A percentile compares a stretch with the other conserved stretches of the same genome.
Conservation (phyloP, 2,797 vertebrate genomes). For the Nyctibius grandis region DNA sequence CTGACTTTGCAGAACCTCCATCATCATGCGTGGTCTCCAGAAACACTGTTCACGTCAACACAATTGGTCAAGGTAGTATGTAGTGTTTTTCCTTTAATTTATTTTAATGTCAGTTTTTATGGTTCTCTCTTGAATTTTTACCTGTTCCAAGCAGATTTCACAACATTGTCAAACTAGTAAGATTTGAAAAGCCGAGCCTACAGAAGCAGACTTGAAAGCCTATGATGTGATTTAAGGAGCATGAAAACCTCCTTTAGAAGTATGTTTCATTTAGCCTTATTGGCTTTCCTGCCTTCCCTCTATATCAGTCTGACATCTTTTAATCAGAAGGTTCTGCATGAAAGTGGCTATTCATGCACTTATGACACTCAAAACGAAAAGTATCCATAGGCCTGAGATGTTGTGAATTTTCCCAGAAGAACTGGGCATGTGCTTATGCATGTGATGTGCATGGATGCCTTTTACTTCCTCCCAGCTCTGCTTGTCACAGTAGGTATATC, state of each 20-base stretch:
- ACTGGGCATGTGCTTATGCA: not conserved
- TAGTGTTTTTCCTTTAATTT: not conserved
- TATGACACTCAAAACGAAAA: not conserved
- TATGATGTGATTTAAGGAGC: not conserved
- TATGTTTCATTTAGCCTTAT: not conserved
- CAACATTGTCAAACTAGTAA: not conserved
- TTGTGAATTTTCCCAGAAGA: not conserved
- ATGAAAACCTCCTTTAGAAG: not conserved
- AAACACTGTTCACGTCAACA: not conserved
- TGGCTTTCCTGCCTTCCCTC: not conserved
- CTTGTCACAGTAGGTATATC: not conserved
- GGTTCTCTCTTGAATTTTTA: not conserved
- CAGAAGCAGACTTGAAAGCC: not conserved
- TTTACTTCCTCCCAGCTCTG: not conserved
- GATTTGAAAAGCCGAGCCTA: not conserved
- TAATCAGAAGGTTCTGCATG: not conserved
- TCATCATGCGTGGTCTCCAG: not conserved
- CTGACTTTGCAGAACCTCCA: not conserved
- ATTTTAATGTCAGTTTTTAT: not conserved
- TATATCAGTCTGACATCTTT: not conserved
- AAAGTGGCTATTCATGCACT: not conserved
- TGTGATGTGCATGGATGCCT: not conserved
- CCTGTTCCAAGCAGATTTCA: not conserved
- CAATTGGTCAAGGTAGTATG: not conserved
- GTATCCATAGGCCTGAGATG: not conserved